Evolutionary conservation across 2,888 invertebrate genomes (phyloP).

Genomic region (Xylophagus ater): DNA sequence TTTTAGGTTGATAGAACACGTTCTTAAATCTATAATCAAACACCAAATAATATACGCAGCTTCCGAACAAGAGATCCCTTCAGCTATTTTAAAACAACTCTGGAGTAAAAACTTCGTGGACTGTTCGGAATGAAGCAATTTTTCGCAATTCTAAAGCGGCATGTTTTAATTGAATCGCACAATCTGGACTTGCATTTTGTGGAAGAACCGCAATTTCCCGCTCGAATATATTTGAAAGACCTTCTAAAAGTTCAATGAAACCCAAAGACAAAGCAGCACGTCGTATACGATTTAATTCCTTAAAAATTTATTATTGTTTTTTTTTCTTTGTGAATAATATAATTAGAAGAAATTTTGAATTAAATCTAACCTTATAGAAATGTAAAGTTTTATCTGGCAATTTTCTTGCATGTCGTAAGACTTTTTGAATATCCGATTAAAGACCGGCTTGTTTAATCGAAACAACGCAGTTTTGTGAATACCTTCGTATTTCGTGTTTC

Average conservation of each 20-base stretch:
- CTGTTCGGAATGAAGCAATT: no score
- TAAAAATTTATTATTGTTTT: conserved; percentile 18
- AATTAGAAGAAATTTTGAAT: conserved; percentile 1
- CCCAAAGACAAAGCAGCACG: conserved; percentile 86
- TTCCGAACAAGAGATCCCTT: no score
- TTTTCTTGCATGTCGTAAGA: conserved; percentile 85
- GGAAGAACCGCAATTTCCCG: conserved; percentile 76
- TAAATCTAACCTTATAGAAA: conserved; percentile 64
- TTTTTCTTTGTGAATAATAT: not conserved
- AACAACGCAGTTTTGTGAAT: conserved; percentile 79
- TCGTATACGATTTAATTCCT: conserved; percentile 85
- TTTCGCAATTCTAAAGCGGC: conserved; percentile 73
- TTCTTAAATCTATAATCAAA: no score
- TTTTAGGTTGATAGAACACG: no score
- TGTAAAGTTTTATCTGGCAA: conserved; percentile 91
- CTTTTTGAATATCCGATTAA: conserved; percentile 91
- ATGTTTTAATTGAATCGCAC: conserved; percentile 79
- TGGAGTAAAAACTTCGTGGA: no score
- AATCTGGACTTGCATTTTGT: conserved; percentile 65
- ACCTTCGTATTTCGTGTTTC: conserved; percentile 79
- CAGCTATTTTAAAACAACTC: no score
- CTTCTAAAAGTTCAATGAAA: conserved; percentile 77
- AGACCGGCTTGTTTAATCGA: conserved; percentile 86
- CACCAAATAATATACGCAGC: conserved; percentile 24
- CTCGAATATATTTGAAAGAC: conserved; percentile 76